phyloP scores from a whole-genome alignment of 2,797 vertebrate genomes.

The Poliocrania exsul region DNA sequence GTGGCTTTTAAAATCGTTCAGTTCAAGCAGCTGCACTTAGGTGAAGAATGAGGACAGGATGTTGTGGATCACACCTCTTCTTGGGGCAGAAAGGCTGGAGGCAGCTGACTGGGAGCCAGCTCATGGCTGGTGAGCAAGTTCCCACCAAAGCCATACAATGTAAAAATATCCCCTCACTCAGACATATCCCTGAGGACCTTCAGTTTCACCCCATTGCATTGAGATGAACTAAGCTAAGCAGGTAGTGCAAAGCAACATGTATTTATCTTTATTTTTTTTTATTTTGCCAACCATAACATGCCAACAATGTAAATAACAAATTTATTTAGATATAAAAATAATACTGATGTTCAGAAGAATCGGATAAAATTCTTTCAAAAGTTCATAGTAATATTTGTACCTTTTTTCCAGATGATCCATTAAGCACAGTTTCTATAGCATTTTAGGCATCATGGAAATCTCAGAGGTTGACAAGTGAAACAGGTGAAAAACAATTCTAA shows the following conservation, averaged over 20 bases:
- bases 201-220: not conserved
- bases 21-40: not conserved
- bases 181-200: not conserved
- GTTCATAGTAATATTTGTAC: not conserved
- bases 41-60: not conserved
- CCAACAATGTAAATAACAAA: not conserved
- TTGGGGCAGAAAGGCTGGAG: not conserved
- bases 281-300: not conserved
- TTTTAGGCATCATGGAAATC: not conserved
- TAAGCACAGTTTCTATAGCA: not conserved
- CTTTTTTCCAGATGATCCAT: not conserved
- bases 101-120: not conserved
- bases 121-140: not conserved
- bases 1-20: not conserved
- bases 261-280: not conserved
- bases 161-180: not conserved
- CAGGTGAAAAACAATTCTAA: not conserved
- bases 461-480: not conserved
- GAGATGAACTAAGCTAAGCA: not conserved
- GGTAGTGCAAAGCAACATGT: not conserved
- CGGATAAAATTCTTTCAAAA: not conserved
- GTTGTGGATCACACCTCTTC: not conserved
- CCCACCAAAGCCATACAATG: not conserved
- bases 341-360: not conserved
- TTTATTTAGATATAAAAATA: not conserved